Base-by-base conservation (phyloP, 37 sponge, comb jelly and placozoan genomes). In the Halichondria panicea region DNA sequence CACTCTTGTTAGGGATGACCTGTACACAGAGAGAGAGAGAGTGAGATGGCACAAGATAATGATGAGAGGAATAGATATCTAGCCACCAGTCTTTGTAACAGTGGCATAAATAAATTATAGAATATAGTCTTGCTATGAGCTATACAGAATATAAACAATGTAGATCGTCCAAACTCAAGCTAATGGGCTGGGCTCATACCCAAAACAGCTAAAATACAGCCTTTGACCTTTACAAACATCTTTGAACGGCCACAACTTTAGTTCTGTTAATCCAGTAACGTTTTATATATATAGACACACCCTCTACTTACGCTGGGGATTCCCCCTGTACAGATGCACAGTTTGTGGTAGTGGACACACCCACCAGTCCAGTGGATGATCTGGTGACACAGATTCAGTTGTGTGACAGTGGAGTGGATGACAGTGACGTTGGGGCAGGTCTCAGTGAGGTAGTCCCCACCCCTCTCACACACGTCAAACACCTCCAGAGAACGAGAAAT, bases 251-350 rank as follows among this genome's bases (percentile, higher is more conserved):
- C n/a, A n/a, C n/a, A n/a, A n/a, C n/a, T n/a, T n/a, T n/a, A n/a
- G n/a, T n/a, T n/a, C n/a, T n/a, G n/a, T n/a, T n/a, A n/a, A n/a
- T n/a, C n/a, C n/a, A n/a, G n/a, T n/a, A n/a, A n/a, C n/a, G n/a
- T n/a, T n/a, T n/a, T 12, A 38, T 13, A 65, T 12, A 25, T 22
- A 12, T 25, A 34, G 40, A 66, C 41, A 34, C 41, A 19, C 36
- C 40, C 22, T 12, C 22, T 27, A 6, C 65, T 39, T 22, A 95
- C 92, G 74, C 91, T 95, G 25, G 97, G 97, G 33, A 30, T 63
- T 5, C 87, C 99, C 60, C 99, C 99, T 28, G 92, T 87, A 60
- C 96, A 95, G 28, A 98, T 75, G 60, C 99, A 98, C 37, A 98
- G 72, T 67, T 82, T 90, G 61, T 83, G 74, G 61, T 98, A 98